Evolutionary conservation across 92 coral and sea anemone genomes (phyloP).

Genomic region (Siderastrea siderea): DNA sequence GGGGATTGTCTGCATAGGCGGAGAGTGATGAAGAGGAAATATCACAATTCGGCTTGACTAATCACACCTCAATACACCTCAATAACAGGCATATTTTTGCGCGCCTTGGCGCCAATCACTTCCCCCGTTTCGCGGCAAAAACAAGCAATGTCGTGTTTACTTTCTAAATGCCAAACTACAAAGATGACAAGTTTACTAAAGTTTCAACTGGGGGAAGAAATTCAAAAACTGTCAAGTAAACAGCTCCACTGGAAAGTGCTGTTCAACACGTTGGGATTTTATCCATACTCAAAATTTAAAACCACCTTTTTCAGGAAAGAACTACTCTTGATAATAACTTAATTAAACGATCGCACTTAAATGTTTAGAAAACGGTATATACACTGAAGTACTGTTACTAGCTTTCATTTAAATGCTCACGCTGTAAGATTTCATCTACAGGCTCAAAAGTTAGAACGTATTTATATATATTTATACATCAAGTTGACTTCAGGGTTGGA

Average conservation of each 20-base stretch:
- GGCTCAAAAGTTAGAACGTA: not conserved
- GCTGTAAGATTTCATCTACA: not conserved
- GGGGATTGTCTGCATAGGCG: constrained; percentile 61
- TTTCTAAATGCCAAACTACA: not conserved
- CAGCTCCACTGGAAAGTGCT: not conserved
- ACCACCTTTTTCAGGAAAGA: not conserved
- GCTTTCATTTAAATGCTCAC: too few species aligned
- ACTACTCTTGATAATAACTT: too few species aligned
- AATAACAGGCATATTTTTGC: constrained; percentile 38
- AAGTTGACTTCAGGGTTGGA: not conserved
- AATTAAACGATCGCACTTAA: not conserved
- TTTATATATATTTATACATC: not conserved
- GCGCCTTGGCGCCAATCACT: constrained; percentile 43
- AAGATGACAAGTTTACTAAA: not conserved
- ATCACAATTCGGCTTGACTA: constrained; percentile 51
- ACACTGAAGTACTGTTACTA: too few species aligned
- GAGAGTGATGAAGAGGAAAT: constrained; percentile 68
- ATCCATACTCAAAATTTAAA: not conserved
- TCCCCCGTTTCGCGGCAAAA: constrained; percentile 45
- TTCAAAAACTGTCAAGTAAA: not conserved
- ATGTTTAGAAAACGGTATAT: too few species aligned
- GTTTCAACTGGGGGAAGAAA: not conserved
- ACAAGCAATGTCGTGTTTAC: constrained; percentile 31
- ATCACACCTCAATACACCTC: constrained; percentile 65
- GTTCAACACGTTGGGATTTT: not conserved